Evolutionary conservation across 2,797 vertebrate species (phyloP), one percentile per base, ranked within the genome.

Genomic region (Sphaeramia orbicularis): DNA sequence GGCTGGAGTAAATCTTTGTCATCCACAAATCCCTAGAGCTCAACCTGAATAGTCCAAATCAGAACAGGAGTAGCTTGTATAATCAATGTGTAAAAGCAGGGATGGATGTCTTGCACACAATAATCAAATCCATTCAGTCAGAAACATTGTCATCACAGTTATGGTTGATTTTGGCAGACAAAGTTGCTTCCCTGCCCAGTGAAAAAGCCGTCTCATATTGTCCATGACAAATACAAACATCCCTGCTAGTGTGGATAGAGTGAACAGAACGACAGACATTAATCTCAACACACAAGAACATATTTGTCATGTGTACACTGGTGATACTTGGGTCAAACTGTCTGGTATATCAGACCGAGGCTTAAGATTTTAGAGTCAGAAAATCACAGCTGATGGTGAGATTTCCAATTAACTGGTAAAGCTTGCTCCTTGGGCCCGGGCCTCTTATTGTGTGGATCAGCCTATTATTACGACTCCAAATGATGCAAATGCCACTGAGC

Each of bases 401-500:
- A 51, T 69, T 66, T 48, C 12, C 57, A 51, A 65, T 67, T 62
- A 83, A 65, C 62, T 24, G 74, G 44, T 32, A 51, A 62, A 2
- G 2, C 66, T 59, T 60, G 52, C 63, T 77, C 64, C 41, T 49
- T 56, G 19, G 65, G 21, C 54, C 45, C 50, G 51, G 69, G 74
- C 68, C 51, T 74, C 63, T 68, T 61, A 42, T 47, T 65, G 62
- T 67, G 48, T 71, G 50, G 61, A n/a, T 65, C 63, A 56, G 48
- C 66, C 49, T 24, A 27, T 27, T 48, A 56, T 76, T 58, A 65
- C 38, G 30, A 55, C 38, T 66, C 45, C 36, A 60, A 69, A 14
- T 65, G 60, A 74, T 68, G 44, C 62, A 73, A 78, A 83, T 74
- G 41, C 72, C 60, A 40, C 64, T 72, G 54, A 71, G 48, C 54